Evolutionary conservation across 2,888 invertebrate species (phyloP), one percentile per base, ranked within the genome.

Genomic region (Xanthia icteritia): DNA sequence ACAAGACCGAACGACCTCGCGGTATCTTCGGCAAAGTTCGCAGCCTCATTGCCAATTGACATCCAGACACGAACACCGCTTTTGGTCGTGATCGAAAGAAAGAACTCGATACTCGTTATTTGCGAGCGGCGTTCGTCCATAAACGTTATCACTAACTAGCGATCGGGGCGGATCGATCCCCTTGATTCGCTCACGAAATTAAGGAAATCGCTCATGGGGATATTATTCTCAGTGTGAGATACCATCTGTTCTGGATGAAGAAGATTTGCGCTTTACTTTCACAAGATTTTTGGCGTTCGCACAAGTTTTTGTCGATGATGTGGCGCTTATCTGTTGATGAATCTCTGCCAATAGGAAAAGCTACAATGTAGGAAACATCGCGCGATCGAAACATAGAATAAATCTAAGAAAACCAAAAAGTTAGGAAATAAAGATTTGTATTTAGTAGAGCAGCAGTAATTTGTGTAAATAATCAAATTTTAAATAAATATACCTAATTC

Each of bases 201-300:
- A 96, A 96, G 96, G 95, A 95, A 96, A 96, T 96, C 96, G 96
- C 96, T 96, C 95, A 96, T 96, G 96, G 95, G 95, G 94, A 95
- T 96, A 96, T 96, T 96, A 96, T 95, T 95, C 95, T 93, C 90
- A 69, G 74, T 60, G 92, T 92, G 91, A 84, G 94, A 94, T 93
- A 93, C 86, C 92, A 94, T 94, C 94, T 92, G 90, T 86, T 89
- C 89, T 90, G 89, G 91, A 91, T 90, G 90, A 89, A 92, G 89
- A 90, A 92, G 93, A 94, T 93, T 94, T 93, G 90, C 91, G 91
- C 91, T 87, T 88, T 91, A 90, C 89, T 92, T 91, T 91, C 89
- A 87, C 80, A 79, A 82, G 88, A 89, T 91, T 93, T 93, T 94
- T 92, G 84, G 88, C 86, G 76, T 84, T 85, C 81, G 73, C 75